Base-by-base conservation (phyloP, 2,888 invertebrate species). In the Hypena proboscidalis region DNA sequence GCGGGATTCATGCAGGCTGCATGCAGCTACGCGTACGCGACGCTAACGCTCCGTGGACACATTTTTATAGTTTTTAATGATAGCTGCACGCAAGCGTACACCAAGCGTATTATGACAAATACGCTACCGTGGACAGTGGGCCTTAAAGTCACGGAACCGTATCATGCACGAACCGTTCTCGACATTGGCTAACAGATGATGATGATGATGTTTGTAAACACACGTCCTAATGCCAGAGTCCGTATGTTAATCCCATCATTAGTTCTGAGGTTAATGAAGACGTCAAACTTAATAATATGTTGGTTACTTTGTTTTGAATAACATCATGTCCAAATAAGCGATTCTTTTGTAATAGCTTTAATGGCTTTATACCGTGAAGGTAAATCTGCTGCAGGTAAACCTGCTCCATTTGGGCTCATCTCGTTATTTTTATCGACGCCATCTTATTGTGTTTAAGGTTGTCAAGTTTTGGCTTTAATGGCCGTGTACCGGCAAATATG, bases 391-490 rank as follows among this genome's bases (percentile, higher is more conserved):
- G 20, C 32, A 49, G 22, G n/a, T n/a, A n/a, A n/a, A 31, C 25
- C 6, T 26, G 22, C 32, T 32, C 10, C 30, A 52, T 55, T 55
- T 59, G 42, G 57, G 39, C 32, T 43, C 52, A 34, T 58, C 55
- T 65, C 54, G 37, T 62, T 68, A 68, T 53, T 52, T 60, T 58
- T 62, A 67, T 66, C 57, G 20, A 29, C n/a, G 10, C 21, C 27
- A 64, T 62, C 59, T 57, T 10, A 27, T 41, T 52, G 42, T 48
- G n/a, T n/a, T n/a, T n/a, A n/a, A 29, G 0, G 20, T 33, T 14
- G 33, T 41, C 40, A 41, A 41, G 40, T 46, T 32, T 47, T 41
- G 40, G n/a, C n/a, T n/a, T n/a, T n/a, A n/a, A n/a, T n/a, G n/a
- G n/a, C n/a, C n/a, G n/a, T n/a, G n/a, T n/a, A n/a, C n/a, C n/a